A percentile compares a stretch with the other conserved stretches of the same genome.
Conservation (phyloP, 2,797 vertebrate species). For the Pelobates cultripes region DNA sequence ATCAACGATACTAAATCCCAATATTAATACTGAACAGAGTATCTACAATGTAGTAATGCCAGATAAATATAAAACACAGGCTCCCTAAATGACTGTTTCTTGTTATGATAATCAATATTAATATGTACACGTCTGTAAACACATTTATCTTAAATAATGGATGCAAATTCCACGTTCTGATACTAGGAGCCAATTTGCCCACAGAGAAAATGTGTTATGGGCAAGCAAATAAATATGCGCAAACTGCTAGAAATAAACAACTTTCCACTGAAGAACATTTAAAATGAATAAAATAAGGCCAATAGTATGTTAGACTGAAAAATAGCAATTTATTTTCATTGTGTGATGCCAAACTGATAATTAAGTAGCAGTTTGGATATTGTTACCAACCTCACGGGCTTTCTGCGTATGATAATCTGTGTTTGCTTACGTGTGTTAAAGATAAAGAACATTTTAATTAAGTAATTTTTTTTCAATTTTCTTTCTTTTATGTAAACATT, state of each 20-base stretch:
- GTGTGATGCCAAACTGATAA: slow-evolving; percentile 37
- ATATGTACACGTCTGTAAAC: neutral
- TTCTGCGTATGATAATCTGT: slow-evolving; percentile 47
- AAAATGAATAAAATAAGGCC: slow-evolving; percentile 30
- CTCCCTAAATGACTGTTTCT: neutral
- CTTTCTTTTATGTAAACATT: slow-evolving; percentile 30
- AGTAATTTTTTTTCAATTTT: slow-evolving; percentile 44
- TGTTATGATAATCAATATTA: slow-evolving; percentile 12
- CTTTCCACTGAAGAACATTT: neutral
- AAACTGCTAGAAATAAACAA: neutral
- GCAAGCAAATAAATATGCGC: slow-evolving; percentile 8
- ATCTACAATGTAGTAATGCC: neutral
- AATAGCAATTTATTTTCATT: slow-evolving; percentile 54
- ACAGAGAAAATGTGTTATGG: neutral
- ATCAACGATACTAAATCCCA: neutral
- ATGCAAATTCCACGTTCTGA: slow-evolving; percentile 1
- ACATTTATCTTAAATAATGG: slow-evolving; percentile 12
- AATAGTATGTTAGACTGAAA: slow-evolving; percentile 39
- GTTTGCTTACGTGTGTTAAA: slow-evolving; percentile 43
- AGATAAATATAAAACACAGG: neutral
- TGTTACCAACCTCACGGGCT: slow-evolving; percentile 18
- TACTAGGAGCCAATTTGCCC: slow-evolving; percentile 6
- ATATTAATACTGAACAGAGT: neutral
- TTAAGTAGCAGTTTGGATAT: slow-evolving; percentile 36
- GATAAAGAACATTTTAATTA: slow-evolving; percentile 51